Conservation (phyloP, 2,113 vertebrate genomes). For the Protobothrops flavoviridis region DNA sequence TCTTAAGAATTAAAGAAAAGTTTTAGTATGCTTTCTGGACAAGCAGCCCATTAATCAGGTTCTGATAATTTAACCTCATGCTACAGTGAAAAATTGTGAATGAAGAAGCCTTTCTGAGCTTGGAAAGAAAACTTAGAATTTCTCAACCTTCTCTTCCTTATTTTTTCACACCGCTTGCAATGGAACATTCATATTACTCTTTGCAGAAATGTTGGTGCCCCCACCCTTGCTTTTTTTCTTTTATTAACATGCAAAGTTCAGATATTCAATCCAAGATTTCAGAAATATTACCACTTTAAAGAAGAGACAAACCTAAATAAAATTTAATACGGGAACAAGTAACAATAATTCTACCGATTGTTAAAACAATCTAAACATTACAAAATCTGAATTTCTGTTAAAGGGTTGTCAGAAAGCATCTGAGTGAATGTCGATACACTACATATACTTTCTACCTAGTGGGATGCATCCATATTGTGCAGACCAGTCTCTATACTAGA, state of each 20-base stretch:
- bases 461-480: not conserved
- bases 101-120: not conserved
- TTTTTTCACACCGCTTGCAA: slow-evolving; percentile 18
- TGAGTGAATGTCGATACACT: not conserved
- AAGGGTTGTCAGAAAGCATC: not conserved
- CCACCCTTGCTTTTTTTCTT: not conserved
- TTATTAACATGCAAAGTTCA: slow-evolving; percentile 14
- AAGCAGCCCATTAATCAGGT: not conserved
- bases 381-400: not conserved
- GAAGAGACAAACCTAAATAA: not conserved
- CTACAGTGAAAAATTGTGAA: slow-evolving; percentile 13
- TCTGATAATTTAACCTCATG: not conserved
- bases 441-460: not conserved
- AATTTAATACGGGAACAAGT: not conserved
- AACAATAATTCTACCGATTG: not conserved
- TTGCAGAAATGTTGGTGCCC: not conserved
- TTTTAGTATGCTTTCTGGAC: slow-evolving; percentile 1
- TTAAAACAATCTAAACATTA: not conserved
- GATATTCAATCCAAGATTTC: not conserved
- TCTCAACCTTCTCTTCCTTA: slow-evolving; percentile 4
- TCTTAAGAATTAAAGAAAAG: not conserved
- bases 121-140: not conserved
- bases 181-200: not conserved
- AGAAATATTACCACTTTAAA: not conserved
- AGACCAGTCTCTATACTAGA: not conserved